Evolutionary conservation across 1,140 invertebrate genomes (phyloP).

Genomic region (Augochlora pura): DNA sequence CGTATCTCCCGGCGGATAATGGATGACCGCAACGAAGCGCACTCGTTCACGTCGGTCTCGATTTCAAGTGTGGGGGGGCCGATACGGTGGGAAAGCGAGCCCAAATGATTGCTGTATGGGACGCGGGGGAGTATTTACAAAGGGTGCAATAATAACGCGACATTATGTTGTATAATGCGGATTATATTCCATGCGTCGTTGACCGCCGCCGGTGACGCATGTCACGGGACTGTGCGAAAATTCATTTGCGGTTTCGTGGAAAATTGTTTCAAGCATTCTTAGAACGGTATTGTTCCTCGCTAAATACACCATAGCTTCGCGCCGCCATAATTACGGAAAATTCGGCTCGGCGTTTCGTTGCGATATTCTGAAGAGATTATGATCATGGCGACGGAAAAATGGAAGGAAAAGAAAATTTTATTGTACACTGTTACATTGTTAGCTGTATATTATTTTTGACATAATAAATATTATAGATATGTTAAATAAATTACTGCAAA

Average conservation of each 20-base stretch:
- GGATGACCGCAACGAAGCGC: slow-evolving; percentile 42
- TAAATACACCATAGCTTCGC: no score
- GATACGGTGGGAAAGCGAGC: slow-evolving; percentile 72
- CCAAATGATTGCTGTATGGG: slow-evolving; percentile 57
- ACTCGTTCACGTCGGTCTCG: slow-evolving; percentile 66
- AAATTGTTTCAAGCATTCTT: no score
- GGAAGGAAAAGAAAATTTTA: no score
- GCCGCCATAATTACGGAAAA: no score
- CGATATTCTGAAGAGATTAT: no score
- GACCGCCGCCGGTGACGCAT: slow-evolving; percentile 36
- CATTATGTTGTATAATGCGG: slow-evolving; percentile 66
- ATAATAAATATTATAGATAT: no score
- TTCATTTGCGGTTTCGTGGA: neutral
- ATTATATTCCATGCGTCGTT: slow-evolving; percentile 65
- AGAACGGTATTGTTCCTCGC: no score
- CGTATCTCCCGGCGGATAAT: slow-evolving; percentile 4
- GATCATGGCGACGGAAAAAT: no score
- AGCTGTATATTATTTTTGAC: no score
- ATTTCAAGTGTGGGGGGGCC: slow-evolving; percentile 69
- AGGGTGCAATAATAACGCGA: slow-evolving; percentile 71
- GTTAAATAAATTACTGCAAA: no score
- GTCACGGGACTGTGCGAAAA: slow-evolving; percentile 47
- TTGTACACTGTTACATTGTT: no score
- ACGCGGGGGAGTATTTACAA: slow-evolving; percentile 70
- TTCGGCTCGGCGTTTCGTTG: no score